These are phyloP conservation scores for Elysia crispata DNA, from an alignment of 2,888 invertebrate species.

Conservation along the genomic window DNA sequence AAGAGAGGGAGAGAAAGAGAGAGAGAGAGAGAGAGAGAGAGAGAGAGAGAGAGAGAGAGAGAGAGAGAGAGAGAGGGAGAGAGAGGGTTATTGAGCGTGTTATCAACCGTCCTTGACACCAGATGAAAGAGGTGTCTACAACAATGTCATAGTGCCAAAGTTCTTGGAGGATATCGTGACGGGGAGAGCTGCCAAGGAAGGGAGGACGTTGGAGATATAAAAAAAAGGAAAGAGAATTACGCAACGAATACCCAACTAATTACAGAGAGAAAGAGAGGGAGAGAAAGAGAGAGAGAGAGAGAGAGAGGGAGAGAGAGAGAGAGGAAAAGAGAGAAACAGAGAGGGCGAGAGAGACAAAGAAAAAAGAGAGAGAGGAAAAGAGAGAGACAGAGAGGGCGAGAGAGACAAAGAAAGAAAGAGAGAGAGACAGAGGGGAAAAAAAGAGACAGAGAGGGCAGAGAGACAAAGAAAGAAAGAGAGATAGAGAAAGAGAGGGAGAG, in stretches of 20 bases:
- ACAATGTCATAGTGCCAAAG: no score
- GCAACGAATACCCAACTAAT: no score
- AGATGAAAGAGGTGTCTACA: no score
- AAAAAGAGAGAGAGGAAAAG: background rate
- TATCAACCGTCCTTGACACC: no score
- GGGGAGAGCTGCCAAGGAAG: no score
- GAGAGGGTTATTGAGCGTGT: no score
- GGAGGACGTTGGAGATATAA: no score
- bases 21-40: constrained; percentile 30
- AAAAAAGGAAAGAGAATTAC: no score
- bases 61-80: background rate
- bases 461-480: background rate
- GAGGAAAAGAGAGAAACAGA: background rate
- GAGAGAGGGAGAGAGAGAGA: constrained; percentile 13
- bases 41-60: constrained; percentile 13
- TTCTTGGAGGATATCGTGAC: no score
- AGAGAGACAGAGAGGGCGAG: constrained; percentile 1
- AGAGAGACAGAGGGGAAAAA: background rate
- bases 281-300: constrained; percentile 24
- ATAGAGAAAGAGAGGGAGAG: background rate
- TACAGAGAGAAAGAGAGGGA: background rate
- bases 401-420: constrained; percentile 12
- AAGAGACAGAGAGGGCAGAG: background rate
- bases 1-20: background rate
- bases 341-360: no score